phyloP scores from a whole-genome alignment of 2,113 vertebrate species.

The Dunckerocampus dactyliophorus region DNA sequence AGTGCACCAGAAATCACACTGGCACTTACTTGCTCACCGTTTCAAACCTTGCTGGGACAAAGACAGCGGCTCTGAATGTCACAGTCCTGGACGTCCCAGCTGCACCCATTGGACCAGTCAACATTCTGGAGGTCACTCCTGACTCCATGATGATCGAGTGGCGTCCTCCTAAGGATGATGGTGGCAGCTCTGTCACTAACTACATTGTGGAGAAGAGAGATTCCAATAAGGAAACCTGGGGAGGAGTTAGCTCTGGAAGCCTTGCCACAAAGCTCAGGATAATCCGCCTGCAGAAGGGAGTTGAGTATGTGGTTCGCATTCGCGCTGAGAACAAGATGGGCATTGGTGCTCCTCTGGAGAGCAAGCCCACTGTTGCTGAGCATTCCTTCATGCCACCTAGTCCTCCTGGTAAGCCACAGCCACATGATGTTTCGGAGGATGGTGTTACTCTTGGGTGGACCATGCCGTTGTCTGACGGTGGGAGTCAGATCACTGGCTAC shows the following conservation, averaged over 20 bases:
- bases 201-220: conserved; percentile 96
- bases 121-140: conserved; percentile 91
- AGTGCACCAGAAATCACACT: conserved; percentile 87
- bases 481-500: conserved; percentile 92
- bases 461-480: conserved; percentile 89
- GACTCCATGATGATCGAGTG: conserved; percentile 94
- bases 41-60: conserved; percentile 90
- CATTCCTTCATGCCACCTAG: conserved; percentile 89
- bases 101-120: conserved; percentile 90
- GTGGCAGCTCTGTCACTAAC: conserved; percentile 90
- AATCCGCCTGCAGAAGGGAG: conserved; percentile 87
- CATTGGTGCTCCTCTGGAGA: conserved; percentile 89
- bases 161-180: conserved; percentile 94
- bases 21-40: conserved; percentile 93
- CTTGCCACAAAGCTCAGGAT: conserved; percentile 85
- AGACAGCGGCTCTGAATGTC: conserved; percentile 85
- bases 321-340: conserved; percentile 97
- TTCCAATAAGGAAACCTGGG: conserved; percentile 93
- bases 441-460: conserved; percentile 90
- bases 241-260: conserved; percentile 87
- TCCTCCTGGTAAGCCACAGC: conserved; percentile 88
- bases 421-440: conserved; percentile 87
- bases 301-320: conserved; percentile 90
- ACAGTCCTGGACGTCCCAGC: conserved; percentile 95
- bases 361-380: conserved; percentile 88